Evolutionary conservation across 2,113 vertebrate species (phyloP).

Genomic region (Epinephelus lanceolatus): DNA sequence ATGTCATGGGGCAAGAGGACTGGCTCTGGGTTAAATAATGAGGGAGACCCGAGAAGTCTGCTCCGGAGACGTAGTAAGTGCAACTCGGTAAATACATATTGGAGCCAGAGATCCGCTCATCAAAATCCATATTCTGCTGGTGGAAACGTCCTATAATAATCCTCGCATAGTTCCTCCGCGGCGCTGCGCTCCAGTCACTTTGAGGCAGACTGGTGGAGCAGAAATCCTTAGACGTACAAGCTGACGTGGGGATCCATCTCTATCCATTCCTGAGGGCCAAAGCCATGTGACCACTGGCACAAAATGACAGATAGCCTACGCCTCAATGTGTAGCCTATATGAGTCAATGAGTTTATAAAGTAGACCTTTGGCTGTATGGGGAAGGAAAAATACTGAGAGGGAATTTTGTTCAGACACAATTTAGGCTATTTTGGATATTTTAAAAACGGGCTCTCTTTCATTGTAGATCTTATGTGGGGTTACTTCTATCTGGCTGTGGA

Average conservation of each 20-base stretch:
- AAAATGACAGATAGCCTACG: slow-evolving; percentile 94
- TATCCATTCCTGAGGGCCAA: slow-evolving; percentile 98
- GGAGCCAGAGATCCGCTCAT: slow-evolving; percentile 97
- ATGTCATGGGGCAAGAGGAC: slow-evolving; percentile 97
- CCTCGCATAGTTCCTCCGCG: slow-evolving; percentile 93
- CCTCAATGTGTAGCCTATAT: slow-evolving; percentile 76
- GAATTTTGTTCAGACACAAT: slow-evolving; percentile 21
- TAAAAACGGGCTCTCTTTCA: not conserved
- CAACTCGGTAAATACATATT: slow-evolving; percentile 99
- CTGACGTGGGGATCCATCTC: slow-evolving; percentile 99
- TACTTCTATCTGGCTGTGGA: not conserved
- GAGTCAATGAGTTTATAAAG: slow-evolving; percentile 73
- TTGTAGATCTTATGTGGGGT: not conserved
- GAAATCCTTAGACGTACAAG: slow-evolving; percentile 97
- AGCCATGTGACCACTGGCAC: slow-evolving; percentile 99
- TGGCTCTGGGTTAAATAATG: slow-evolving; percentile 98
- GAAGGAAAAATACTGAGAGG: slow-evolving; percentile 63
- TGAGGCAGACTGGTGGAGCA: slow-evolving; percentile 97
- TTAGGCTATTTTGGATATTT: slow-evolving; percentile 20
- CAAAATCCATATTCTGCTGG: slow-evolving; percentile 98
- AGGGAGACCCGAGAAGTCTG: slow-evolving; percentile 98
- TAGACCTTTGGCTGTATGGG: slow-evolving; percentile 53
- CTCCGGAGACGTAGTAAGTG: slow-evolving; percentile 99
- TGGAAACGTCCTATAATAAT: slow-evolving; percentile 90
- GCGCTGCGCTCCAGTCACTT: slow-evolving; percentile 94